Base-by-base conservation (phyloP, 1,140 invertebrate species). In the Lordiphosa clarofinis region DNA sequence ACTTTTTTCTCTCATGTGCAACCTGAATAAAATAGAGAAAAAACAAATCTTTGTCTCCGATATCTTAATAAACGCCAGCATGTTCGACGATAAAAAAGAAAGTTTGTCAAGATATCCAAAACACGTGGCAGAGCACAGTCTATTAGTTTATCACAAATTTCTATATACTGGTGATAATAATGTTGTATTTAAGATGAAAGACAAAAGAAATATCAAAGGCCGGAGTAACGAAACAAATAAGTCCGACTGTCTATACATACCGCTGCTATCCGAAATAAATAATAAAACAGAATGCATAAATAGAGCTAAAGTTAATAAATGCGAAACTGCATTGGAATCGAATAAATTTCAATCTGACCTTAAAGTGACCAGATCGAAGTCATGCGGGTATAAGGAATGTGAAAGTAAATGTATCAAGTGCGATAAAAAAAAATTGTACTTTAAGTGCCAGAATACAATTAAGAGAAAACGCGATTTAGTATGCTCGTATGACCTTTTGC, bases 21-120 rank as follows among this genome's bases (percentile, higher is more conserved):
- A 76, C 49, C 48, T 78, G 5, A 76, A 76, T 36, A 76, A 76
- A 57, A 65, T 55, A 38, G 70, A 73, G 40, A 81, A 76, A 53
- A 76, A 73, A 46, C 62, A 69, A 24, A 63, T 81, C 43, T 81
- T 81, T 40, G 73, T 81, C 47, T 81, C 75, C 33, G 75, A 81
- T 61, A 73, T 79, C 3, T 40, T 81, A 4, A 76, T 76, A 39
- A 81, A 81, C 40, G 67, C 69, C 11, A 73, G 65, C 21, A 66
- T 76, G 52, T 81, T 81, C 7, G 64, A 69, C 37, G 70, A 81
- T 12, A 66, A 65, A 12, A 65, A 54, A 37, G 65, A 73, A 10
- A 65, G 67, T 21, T 36, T 58, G 36, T 15, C 58, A 0, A 58
- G 58, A 36, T 71, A 64, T 24, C 53, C 68, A 0, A 64, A 70